Evolutionary conservation across 1,140 invertebrate species (phyloP).

Genomic region (Homalodisca vitripennis): DNA sequence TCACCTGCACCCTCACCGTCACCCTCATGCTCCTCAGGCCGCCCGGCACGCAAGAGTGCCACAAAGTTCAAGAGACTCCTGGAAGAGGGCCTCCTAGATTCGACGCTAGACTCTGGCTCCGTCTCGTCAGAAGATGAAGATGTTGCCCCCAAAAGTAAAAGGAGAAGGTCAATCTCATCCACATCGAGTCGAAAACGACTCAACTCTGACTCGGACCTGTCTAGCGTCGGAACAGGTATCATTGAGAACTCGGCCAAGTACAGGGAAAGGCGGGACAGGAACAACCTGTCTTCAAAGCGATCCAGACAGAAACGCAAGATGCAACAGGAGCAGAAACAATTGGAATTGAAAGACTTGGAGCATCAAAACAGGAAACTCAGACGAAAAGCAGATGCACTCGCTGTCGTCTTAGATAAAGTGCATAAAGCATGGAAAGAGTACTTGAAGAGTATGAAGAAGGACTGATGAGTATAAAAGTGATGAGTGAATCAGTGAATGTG

Average conservation of each 20-base stretch:
- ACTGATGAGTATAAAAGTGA: no score
- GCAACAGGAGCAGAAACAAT: not conserved
- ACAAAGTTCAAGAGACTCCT: not conserved
- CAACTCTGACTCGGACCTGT: not conserved
- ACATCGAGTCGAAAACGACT: not conserved
- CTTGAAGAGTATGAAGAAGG: not conserved
- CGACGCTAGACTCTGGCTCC: not conserved
- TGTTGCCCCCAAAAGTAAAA: not conserved
- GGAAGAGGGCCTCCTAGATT: not conserved
- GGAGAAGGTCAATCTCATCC: not conserved
- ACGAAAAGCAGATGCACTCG: not conserved
- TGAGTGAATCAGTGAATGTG: no score
- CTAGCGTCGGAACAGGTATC: no score
- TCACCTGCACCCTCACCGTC: not conserved
- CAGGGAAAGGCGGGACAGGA: constrained; percentile 16
- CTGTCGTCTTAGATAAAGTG: not conserved
- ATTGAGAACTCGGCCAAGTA: not conserved
- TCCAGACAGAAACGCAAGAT: constrained; percentile 5
- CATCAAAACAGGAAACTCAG: not conserved
- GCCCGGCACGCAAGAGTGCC: constrained; percentile 1
- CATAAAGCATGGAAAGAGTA: not conserved
- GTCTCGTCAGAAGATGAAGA: constrained; percentile 8
- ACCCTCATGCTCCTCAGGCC: not conserved
- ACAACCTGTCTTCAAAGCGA: constrained; percentile 9
- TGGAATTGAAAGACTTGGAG: not conserved